Base-by-base conservation (phyloP, 2,113 vertebrate genomes). In the Xyrauchen texanus region DNA sequence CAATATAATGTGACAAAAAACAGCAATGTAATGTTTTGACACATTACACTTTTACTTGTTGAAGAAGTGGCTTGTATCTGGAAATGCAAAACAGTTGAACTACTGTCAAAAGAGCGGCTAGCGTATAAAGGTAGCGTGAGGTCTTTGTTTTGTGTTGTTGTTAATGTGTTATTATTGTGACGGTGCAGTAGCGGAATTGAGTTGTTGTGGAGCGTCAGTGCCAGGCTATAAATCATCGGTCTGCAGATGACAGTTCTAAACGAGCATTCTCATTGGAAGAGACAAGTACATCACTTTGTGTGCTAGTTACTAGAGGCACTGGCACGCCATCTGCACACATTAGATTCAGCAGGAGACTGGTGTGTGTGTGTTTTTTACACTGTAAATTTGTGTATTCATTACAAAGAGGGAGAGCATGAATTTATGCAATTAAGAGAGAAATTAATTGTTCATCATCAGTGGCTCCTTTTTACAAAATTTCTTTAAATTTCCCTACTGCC, bases 211-310 rank as follows among this genome's bases (percentile, higher is more conserved):
- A 53, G 66, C 51, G 9, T 42, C 57, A 49, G 67, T n/a, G 67
- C 12, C 57, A 55, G 15, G 66, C 46, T 64, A 71, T 81, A 77
- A 81, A 81, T 81, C 80, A 81, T 65, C 66, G 8, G 80, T 76
- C 68, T 34, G 74, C 57, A 16, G 60, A 58, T 77, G 80, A 81
- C 74, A 81, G 80, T 82, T 93, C 90, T 88, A 91, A 90, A 91
- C 83, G 90, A 91, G 91, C 81, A 75, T 78, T 87, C 90, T 92
- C 90, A 92, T 91, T 90, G 91, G 88, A 90, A 84, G 74, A 93
- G 91, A 93, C 91, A 90, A 91, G 89, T 87, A 88, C 85, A 89
- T 86, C 88, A 85, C 90, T 90, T 88, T 90, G 85, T 88, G 88
- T 85, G 88, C 78, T 82, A 84, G 78, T 87, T 87, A 88, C 89